These are phyloP conservation scores for Platalea minor DNA, from an alignment of 2,797 vertebrate genomes.

Conservation along the genomic window DNA sequence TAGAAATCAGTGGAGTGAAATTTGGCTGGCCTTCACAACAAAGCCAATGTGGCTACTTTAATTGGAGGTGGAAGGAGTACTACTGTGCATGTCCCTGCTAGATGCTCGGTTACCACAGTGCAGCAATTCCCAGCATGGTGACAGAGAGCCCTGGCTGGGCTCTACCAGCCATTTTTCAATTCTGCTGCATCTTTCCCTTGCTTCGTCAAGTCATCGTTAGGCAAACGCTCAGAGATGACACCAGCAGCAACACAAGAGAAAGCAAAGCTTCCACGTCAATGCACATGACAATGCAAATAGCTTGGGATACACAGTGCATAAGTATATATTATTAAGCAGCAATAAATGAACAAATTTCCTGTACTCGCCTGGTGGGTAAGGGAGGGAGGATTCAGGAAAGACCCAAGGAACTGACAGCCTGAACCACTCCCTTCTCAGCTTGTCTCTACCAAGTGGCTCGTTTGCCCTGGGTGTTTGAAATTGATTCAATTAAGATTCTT, in stretches of 20 bases:
- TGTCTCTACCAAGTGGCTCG: neutral
- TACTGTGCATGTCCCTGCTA: neutral
- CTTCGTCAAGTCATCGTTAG: neutral
- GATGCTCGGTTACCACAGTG: neutral
- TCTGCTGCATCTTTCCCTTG: neutral
- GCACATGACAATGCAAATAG: slow-evolving; percentile 58
- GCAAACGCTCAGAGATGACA: neutral
- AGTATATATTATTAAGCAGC: slow-evolving; percentile 72
- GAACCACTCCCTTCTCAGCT: neutral
- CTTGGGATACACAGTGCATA: slow-evolving; percentile 21
- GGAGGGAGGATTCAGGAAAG: slow-evolving; percentile 17
- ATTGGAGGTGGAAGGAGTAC: neutral
- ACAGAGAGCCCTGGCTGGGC: neutral
- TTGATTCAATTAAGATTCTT: slow-evolving; percentile 23
- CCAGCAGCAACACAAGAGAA: slow-evolving; percentile 24
- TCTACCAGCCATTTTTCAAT: slow-evolving; percentile 5
- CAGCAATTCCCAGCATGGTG: neutral
- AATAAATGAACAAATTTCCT: slow-evolving; percentile 65
- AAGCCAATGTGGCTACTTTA: neutral
- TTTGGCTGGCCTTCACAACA: neutral
- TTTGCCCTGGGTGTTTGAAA: slow-evolving; percentile 7
- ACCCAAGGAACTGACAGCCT: neutral
- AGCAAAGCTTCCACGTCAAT: slow-evolving; percentile 10
- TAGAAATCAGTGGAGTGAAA: neutral
- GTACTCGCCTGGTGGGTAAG: neutral